Evolutionary conservation across 2,888 invertebrate genomes (phyloP), one percentile per base, ranked within the genome.

Genomic region (Lepidocyrtinus sp.): DNA sequence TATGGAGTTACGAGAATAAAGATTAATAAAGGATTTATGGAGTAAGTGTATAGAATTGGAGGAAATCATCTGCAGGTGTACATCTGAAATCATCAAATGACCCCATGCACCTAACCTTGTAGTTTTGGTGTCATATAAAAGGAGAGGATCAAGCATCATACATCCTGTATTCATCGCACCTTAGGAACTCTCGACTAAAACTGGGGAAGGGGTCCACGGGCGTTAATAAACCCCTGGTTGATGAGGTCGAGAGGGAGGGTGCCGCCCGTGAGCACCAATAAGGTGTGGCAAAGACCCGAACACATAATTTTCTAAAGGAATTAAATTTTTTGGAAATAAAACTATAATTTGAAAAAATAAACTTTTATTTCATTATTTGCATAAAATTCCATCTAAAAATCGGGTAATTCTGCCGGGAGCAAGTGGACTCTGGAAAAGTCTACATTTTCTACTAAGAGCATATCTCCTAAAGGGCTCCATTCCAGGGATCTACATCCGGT

Each of bases 151-250:
- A 70, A 76, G 67, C 67, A 75, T 74, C 74, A 74, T 65, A 26
- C 79, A 79, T 61, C 75, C 15, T 21, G n/a, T 72, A 64, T 68
- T 75, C 81, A 75, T 83, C 80, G 83, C 69, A 21, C 61, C 77
- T 55, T 12, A 2, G 61, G 85, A 85, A 1, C 79, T 81, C 69
- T 65, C 82, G 82, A 79, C 76, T 17, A 73, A 85, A 82, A 67
- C 82, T 84, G 81, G 85, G 84, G 85, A 85, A 85, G 85, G 85
- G 85, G 85, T 85, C 85, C 85, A 83, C 83, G 83, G 85, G 81
- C 84, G 83, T 84, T 75, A 85, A 84, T 80, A 84, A 85, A 85
- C 83, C 84, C 85, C 84, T 81, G 83, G 83, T 75, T 76, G 26
- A 82, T 59, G 85, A 85, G 17, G 72, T 76, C 82, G 65, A 73